Conservation (phyloP, 2,113 vertebrate species). For the Dendropsophus ebraccatus region DNA sequence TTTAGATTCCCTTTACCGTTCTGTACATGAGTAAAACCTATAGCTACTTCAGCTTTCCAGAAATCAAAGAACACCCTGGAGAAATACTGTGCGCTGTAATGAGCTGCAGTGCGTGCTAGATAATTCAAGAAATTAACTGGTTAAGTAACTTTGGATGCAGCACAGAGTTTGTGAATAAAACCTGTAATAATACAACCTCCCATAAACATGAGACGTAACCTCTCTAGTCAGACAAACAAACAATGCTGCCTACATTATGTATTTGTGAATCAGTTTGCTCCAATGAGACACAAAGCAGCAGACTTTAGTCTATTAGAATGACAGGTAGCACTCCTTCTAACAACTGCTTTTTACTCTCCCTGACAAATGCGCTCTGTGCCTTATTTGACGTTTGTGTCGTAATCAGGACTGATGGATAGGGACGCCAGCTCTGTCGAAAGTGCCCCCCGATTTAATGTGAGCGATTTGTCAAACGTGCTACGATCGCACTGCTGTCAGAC, state of each 20-base stretch:
- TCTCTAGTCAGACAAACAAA: constrained; percentile 44
- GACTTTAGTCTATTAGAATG: constrained; percentile 76
- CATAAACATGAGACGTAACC: not conserved
- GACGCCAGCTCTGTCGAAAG: constrained; percentile 76
- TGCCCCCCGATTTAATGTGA: constrained; percentile 82
- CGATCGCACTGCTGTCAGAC: constrained; percentile 79
- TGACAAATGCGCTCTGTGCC: constrained; percentile 82
- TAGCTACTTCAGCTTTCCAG: not conserved
- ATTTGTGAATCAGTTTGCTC: constrained; percentile 66
- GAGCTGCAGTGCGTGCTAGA: constrained; percentile 1
- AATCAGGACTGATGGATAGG: constrained; percentile 91
- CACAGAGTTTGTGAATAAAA: not conserved
- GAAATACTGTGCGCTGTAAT: not conserved
- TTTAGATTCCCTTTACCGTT: not conserved
- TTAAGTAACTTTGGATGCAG: constrained; percentile 20
- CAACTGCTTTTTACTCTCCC: constrained; percentile 82
- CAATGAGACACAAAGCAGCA: constrained; percentile 65
- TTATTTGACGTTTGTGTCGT: constrained; percentile 80
- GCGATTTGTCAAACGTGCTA: constrained; percentile 81
- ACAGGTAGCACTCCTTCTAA: constrained; percentile 80
- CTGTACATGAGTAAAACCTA: not conserved
- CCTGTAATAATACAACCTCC: not conserved
- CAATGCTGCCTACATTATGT: constrained; percentile 57
- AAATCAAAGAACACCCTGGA: constrained; percentile 27
- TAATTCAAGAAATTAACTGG: constrained; percentile 24